phyloP scores from a whole-genome alignment of 2,888 invertebrate genomes.

The Perithous albicinctus region DNA sequence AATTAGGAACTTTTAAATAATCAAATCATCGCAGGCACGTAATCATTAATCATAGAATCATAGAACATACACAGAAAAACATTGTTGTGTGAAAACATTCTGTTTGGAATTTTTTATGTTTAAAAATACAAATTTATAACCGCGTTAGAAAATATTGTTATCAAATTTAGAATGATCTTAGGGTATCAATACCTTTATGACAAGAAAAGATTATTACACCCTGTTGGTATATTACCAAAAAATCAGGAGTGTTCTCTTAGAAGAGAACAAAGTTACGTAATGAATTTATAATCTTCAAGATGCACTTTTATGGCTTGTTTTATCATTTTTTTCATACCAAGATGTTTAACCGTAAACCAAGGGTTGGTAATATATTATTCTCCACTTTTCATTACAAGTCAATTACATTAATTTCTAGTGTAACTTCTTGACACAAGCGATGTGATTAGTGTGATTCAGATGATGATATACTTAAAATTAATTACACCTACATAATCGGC shows the following conservation, averaged over 20 bases:
- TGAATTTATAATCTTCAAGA: not conserved
- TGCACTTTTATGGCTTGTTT: not conserved
- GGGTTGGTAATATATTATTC: not conserved
- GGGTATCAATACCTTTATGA: too few species aligned
- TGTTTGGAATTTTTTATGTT: not conserved
- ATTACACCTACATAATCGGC: not conserved
- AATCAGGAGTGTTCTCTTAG: too few species aligned
- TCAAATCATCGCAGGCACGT: not conserved
- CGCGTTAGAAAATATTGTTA: not conserved
- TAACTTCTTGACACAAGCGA: not conserved
- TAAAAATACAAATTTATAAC: not conserved
- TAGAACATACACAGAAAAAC: not conserved
- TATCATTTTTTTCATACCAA: not conserved
- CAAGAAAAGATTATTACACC: too few species aligned
- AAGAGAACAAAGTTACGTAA: not conserved
- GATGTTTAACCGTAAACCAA: not conserved
- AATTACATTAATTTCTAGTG: not conserved
- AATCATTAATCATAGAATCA: not conserved
- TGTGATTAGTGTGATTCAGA: not conserved
- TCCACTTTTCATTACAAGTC: not conserved
- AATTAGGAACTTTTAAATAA: slow-evolving; percentile 23
- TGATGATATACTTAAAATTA: not conserved
- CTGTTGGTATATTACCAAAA: too few species aligned
- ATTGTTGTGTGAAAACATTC: not conserved
- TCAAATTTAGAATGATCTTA: too few species aligned